Conservation (phyloP, 2,113 vertebrate species). For the Zeus faber region DNA sequence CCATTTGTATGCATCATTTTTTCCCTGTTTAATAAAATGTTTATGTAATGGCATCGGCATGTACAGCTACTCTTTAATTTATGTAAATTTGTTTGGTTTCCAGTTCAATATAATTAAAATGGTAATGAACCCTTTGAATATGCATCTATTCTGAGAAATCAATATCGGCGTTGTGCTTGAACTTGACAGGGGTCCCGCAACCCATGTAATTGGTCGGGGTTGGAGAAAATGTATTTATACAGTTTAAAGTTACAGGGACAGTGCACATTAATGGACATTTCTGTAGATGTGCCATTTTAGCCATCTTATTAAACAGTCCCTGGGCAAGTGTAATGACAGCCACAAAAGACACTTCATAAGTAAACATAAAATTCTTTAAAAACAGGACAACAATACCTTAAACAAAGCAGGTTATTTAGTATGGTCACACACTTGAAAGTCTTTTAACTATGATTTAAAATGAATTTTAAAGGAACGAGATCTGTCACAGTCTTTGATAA, state of each 20-base stretch:
- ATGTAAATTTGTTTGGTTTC: conserved; percentile 27
- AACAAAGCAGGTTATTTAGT: no score
- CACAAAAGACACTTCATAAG: no score
- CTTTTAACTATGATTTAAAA: no score
- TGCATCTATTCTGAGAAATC: conserved; percentile 24
- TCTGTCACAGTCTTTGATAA: no score
- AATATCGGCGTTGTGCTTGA: conserved; percentile 14
- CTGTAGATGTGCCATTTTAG: no score
- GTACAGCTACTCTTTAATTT: conserved; percentile 7
- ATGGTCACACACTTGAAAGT: no score
- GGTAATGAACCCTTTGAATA: conserved; percentile 43
- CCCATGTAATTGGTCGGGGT: background rate
- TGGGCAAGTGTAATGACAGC: no score
- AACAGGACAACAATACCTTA: no score
- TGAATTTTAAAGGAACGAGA: no score
- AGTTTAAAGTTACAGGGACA: background rate
- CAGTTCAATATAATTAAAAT: conserved; percentile 44
- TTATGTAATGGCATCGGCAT: background rate
- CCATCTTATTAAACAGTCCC: no score
- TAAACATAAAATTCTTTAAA: no score
- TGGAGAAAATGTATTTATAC: background rate
- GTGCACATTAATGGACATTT: background rate
- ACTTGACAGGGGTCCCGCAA: no score
- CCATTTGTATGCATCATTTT: background rate
- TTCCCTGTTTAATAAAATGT: conserved; percentile 7